These are phyloP conservation scores for Trichechus manatus DNA, from an alignment of 2,113 vertebrate genomes.

Conservation along the genomic window DNA sequence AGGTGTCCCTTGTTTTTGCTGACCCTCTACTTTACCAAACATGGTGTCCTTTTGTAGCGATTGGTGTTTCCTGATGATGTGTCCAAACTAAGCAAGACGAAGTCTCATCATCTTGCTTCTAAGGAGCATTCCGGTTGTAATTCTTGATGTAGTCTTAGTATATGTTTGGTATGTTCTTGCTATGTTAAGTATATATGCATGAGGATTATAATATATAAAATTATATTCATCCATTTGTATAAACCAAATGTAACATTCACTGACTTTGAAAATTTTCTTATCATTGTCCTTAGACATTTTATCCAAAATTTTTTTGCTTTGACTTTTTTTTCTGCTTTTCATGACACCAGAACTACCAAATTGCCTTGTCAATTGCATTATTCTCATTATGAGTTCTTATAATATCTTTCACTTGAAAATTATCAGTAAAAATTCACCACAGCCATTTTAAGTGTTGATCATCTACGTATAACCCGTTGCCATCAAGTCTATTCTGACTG, in stretches of 20 bases:
- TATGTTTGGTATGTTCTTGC: background rate
- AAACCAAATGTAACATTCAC: background rate
- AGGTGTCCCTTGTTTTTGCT: background rate
- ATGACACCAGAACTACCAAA: background rate
- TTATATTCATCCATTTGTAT: background rate
- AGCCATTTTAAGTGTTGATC: background rate
- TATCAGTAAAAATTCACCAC: background rate
- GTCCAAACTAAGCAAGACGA: background rate
- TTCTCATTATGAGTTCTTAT: background rate
- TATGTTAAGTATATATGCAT: background rate
- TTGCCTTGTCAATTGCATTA: background rate
- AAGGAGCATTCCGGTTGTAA: background rate
- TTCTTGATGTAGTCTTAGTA: background rate
- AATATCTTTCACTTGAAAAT: background rate
- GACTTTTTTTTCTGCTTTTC: background rate
- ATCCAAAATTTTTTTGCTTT: background rate
- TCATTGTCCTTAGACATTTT: background rate
- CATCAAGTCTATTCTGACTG: too few relatives aligned
- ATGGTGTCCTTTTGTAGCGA: background rate
- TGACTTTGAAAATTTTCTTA: background rate
- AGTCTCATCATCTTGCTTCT: background rate
- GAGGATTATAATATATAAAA: background rate
- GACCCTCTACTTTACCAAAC: background rate
- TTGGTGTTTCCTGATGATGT: background rate
- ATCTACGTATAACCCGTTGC: background rate